Conservation (phyloP, 2,888 invertebrate species). For the Nemotelus pantherinus region DNA sequence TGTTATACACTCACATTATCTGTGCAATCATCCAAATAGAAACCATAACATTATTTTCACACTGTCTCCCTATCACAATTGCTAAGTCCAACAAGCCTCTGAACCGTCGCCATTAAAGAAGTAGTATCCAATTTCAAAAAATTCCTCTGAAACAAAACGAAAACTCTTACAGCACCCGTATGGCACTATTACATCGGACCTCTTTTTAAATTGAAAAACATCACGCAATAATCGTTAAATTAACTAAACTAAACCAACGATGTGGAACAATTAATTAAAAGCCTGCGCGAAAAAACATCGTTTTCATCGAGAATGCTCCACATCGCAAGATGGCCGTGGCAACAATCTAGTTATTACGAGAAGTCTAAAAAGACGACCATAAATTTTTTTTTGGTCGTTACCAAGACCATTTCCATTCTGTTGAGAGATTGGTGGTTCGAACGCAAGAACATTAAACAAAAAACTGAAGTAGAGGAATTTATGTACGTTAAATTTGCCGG, state of each 20-base stretch:
- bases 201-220: slow-evolving; percentile 33
- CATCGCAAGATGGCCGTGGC: background rate
- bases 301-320: background rate
- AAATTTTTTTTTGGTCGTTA: slow-evolving; percentile 18
- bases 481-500: background rate
- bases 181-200: background rate
- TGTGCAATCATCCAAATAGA: no score
- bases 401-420: slow-evolving; percentile 4
- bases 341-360: background rate
- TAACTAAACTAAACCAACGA: slow-evolving; percentile 33
- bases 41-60: no score
- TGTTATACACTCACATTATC: no score
- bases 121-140: background rate
- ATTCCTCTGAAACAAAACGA: background rate
- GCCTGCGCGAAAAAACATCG: background rate
- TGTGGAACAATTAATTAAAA: slow-evolving; percentile 36
- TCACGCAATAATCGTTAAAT: slow-evolving; percentile 38
- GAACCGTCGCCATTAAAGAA: background rate
- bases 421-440: slow-evolving; percentile 2
- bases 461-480: slow-evolving; percentile 21
- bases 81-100: no score
- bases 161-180: background rate
- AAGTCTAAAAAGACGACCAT: slow-evolving; percentile 4
- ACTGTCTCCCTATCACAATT: no score
- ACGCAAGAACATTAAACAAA: slow-evolving; percentile 10